Evolutionary conservation across 2,113 vertebrate species (phyloP).

Genomic region (Noctilio leporinus): DNA sequence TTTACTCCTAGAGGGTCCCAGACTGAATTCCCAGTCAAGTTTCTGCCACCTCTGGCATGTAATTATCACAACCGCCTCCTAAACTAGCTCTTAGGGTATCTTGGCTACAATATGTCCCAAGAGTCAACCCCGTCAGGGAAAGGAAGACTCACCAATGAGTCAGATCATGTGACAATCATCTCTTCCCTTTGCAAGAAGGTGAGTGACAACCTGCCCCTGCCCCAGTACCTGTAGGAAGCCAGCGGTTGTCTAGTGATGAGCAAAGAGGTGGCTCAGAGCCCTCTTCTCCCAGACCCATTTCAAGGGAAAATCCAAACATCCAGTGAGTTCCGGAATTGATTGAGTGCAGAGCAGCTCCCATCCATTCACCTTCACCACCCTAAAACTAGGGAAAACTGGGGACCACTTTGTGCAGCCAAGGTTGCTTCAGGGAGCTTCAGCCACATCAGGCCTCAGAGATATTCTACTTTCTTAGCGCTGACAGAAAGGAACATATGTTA

Average conservation of each 20-base stretch:
- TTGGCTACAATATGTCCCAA: background rate
- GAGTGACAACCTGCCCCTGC: background rate
- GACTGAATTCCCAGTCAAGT: constrained; percentile 2
- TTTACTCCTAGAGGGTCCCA: background rate
- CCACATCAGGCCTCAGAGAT: background rate
- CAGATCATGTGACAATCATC: background rate
- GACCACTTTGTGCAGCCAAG: background rate
- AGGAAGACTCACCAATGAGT: constrained; percentile 17
- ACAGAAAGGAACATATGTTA: background rate
- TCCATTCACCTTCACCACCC: background rate
- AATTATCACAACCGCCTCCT: constrained; percentile 15
- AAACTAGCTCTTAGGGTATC: background rate
- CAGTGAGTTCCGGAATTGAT: background rate
- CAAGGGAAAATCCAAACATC: background rate
- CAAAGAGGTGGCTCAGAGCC: background rate
- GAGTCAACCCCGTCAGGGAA: constrained; percentile 35
- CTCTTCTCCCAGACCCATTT: background rate
- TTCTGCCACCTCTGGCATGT: background rate
- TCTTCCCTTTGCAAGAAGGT: background rate
- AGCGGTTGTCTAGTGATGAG: background rate
- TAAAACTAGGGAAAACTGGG: background rate
- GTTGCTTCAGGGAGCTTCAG: background rate
- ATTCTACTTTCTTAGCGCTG: background rate
- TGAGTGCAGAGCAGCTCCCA: background rate
- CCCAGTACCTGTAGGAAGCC: background rate